Evolutionary conservation across 2,113 vertebrate genomes (phyloP), one percentile per base, ranked within the genome.

Genomic region (Neolamprologus brichardi): DNA sequence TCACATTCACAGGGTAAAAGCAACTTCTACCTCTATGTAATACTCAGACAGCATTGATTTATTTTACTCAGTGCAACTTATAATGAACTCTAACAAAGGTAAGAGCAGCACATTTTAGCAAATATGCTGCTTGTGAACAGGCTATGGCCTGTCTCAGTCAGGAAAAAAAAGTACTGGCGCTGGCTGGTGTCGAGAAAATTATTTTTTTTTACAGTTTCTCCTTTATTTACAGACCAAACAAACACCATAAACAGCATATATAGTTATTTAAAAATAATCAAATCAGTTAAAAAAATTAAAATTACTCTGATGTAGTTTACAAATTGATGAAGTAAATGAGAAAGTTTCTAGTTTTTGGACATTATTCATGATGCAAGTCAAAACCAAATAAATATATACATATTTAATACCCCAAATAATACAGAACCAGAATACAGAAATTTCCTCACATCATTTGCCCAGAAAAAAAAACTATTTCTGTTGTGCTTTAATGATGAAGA

Each of bases 131-230:
- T 77, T 77, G 18, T 67, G 11, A 64, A 39, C n/a, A 67, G 11
- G 64, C 34, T 37, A 14, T 5, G 2, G 14, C 14, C 41, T 28
- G 41, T 77, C 23, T 30, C 67, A 46, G 23, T 28, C 41, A 28
- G 5, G 23, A 1, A 17, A 17, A 44, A 25, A 44, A 44, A 10
- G 37, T 9, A 44, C 64, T 72, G 64, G 37, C 20, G 0, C 37
- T 17, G 13, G 37, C 37, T 44, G 13, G 8, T 46, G 41, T 46
- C 14, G 0, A 46, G 23, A 44, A 23, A 3, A 0, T 0, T 0
- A 0, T 4, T 4, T 10, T 8, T 44, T 46, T 46, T 72, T 11
- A 46, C 5, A 28, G 23, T 46, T 75, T 75, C 44, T 77, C 1
- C 28, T 30, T 20, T 46, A 12, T 37, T 44, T 72, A 75, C 8